Evolutionary conservation across 2,113 vertebrate species (phyloP), one percentile per base, ranked within the genome.

Genomic region (Myiagra hebetior): DNA sequence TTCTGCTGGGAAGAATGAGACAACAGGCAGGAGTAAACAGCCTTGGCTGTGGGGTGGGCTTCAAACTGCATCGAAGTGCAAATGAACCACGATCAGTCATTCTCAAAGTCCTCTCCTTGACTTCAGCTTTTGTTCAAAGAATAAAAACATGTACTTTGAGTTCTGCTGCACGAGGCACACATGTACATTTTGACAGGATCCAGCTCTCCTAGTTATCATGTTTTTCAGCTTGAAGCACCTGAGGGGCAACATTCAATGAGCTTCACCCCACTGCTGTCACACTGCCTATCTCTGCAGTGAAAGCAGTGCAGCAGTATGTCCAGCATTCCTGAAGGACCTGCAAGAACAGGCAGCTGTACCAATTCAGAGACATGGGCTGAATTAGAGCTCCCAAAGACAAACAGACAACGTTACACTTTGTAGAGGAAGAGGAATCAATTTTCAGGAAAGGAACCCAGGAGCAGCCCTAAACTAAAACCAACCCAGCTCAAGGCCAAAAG

Each of bases 21-120:
- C 57, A 33, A 50, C 1, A 44, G 21, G 10, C 57, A 75, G 39
- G 64, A 78, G 79, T 17, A 44, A 81, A 50, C 35, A 56, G 56
- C 49, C 37, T 35, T 0, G 2, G 49, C n/a, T 49, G 30, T 1
- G 0, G 30, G 52, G n/a, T 13, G 50, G 80, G 49, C 80, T 68
- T 67, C 73, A 60, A 56, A 78, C 63, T 76, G 73, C 55, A 76
- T 10, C 1, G 0, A 75, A 78, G 55, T 31, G 41, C 55, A 94
- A 85, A 41, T 0, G 0, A 69, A 87, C 41, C 31, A 42, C 30
- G 6, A 68, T 8, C 41, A 57, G 27, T 6, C 22, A n/a, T 55
- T 68, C 59, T 46, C 18, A 15, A 52, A 85, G 53, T 44, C 41
- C 27, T 35, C 68, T 76, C 53, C 27, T 14, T 42, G 86, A 63